Base-by-base conservation (phyloP, 1,140 invertebrate genomes). In the Andrena cerasifolii region DNA sequence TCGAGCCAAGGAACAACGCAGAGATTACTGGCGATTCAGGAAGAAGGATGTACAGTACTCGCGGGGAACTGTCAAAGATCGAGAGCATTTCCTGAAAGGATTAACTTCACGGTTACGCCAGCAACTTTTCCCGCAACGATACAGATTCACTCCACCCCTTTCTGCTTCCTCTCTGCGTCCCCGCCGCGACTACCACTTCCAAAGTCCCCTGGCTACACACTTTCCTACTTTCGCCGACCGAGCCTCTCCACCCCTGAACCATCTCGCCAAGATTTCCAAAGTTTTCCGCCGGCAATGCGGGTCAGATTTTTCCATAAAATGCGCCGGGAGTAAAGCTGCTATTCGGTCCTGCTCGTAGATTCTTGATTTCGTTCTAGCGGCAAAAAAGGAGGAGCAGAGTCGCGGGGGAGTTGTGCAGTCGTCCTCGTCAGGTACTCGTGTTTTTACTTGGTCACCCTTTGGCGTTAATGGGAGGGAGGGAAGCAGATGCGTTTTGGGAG, bases 261-360 rank as follows among this genome's bases (percentile, higher is more conserved):
- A 65, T 28, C 43, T 49, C 56, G 53, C 62, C 54, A 31, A 54
- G 53, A 75, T 73, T 75, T 81, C 26, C 70, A 28, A 75, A 78
- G 59, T 85, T 81, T 73, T 12, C 47, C 40, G 31, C 68, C 45
- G 14, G 54, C 49, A 24, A 36, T 28, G 56, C 7, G 58, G 24
- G 51, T 74, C 74, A 70, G 45, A 77, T 83, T 82, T 83, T 82
- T 79, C 68, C 51, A 70, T 78, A 56, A 68, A 65, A 79, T 33
- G 62, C 75, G 28, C 62, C 40, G 18, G 18, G 16, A 49, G 53
- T 7, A 3, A 76, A 45, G 10, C 40, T 3, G 43, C 47, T 45
- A 63, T 75, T 63, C 70, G 45, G 21, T 24, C 12, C 36, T 8
- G 26, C 33, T 24, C 40, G 33, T 28, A 28, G n/a, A 65, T 56